phyloP scores from a whole-genome alignment of 1,140 invertebrate genomes.

The Rhopalosiphum maidis region DNA sequence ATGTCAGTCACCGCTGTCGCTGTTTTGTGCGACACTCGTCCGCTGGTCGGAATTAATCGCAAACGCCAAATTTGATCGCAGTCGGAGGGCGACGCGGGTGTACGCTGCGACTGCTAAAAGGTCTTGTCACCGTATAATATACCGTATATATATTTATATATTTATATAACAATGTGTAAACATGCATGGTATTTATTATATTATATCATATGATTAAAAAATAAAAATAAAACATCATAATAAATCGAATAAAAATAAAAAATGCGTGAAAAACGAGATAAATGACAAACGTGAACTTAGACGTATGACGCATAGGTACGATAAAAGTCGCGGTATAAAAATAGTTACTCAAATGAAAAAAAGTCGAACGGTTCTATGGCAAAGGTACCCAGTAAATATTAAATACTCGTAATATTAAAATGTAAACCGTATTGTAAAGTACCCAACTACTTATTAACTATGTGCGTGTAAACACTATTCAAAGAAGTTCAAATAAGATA shows the following conservation, averaged over 20 bases:
- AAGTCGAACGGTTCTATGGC: background rate
- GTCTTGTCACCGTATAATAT: background rate
- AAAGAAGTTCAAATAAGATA: background rate
- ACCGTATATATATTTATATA: background rate
- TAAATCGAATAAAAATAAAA: background rate
- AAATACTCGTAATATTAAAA: background rate
- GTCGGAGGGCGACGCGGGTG: background rate
- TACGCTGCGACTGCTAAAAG: background rate
- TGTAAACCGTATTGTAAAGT: background rate
- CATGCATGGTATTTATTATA: background rate
- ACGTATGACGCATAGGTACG: no score
- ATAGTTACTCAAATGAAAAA: background rate
- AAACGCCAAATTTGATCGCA: background rate
- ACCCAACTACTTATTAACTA: background rate
- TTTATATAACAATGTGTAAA: background rate
- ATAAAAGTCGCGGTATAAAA: background rate
- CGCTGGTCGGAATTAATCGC: constrained; percentile 33
- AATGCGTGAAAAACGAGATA: background rate
- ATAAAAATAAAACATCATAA: background rate
- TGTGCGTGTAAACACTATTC: background rate
- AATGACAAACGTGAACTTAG: background rate
- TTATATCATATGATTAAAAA: background rate
- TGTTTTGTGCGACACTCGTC: background rate
- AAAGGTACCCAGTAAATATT: background rate
- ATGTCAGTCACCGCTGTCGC: background rate